Evolutionary conservation across 2,797 vertebrate genomes (phyloP).

Genomic region (Galagoides demidoff): DNA sequence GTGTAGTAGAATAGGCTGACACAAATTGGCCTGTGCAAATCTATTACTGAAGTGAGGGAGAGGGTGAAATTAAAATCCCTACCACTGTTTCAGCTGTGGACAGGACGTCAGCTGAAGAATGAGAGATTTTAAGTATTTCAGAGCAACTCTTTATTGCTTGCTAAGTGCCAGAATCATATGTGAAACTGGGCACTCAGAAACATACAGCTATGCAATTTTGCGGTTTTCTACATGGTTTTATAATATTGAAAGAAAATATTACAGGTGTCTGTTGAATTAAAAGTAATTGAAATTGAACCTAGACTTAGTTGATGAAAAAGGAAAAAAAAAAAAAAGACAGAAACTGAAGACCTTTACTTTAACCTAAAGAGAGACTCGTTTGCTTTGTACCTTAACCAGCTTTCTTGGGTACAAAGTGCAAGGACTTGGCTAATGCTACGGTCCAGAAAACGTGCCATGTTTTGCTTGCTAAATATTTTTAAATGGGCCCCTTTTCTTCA

Average conservation of each 20-base stretch:
- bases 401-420: conserved; percentile 54
- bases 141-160: background rate
- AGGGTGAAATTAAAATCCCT: background rate
- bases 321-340: background rate
- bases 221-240: conserved; percentile 45
- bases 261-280: background rate
- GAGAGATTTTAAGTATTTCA: conserved; percentile 31
- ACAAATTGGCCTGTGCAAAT: background rate
- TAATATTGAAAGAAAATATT: conserved; percentile 53
- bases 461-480: conserved; percentile 69
- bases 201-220: background rate
- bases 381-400: conserved; percentile 51
- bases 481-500: conserved; percentile 67
- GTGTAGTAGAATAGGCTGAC: background rate
- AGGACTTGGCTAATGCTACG: conserved; percentile 19
- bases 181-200: background rate
- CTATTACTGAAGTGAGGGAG: background rate
- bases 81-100: background rate
- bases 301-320: conserved; percentile 11
- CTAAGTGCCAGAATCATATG: background rate
- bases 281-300: conserved; percentile 52
- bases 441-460: conserved; percentile 50
- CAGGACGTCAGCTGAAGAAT: background rate
- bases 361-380: conserved; percentile 50
- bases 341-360: conserved; percentile 54